Evolutionary conservation across 2,113 vertebrate species (phyloP).

Genomic region (Bettongia penicillata): DNA sequence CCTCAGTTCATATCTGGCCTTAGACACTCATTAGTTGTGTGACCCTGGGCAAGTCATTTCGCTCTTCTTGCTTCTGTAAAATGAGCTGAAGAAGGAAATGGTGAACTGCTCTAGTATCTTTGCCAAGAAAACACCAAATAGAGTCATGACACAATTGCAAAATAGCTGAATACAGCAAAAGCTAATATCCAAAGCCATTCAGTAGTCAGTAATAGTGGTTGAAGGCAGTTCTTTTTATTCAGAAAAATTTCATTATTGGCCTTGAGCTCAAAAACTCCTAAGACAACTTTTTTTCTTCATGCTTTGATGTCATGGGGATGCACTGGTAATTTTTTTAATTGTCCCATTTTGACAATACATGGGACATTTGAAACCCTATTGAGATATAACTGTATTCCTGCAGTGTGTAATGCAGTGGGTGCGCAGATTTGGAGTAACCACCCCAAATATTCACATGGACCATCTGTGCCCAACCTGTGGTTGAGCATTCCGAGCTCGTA

Average conservation of each 20-base stretch:
- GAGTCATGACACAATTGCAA: not conserved
- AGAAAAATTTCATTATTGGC: not conserved
- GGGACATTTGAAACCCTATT: not conserved
- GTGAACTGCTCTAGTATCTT: not conserved
- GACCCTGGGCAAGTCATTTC: not conserved
- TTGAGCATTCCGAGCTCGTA: too few species aligned
- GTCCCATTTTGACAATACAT: not conserved
- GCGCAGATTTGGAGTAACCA: too few species aligned
- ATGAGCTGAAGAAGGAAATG: not conserved
- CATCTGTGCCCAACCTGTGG: too few species aligned
- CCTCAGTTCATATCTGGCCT: not conserved
- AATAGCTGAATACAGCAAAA: not conserved
- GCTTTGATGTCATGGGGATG: not conserved
- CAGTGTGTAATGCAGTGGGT: not conserved
- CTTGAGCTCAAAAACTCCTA: not conserved
- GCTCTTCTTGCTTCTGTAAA: not conserved
- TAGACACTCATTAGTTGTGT: not conserved
- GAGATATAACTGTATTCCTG: not conserved
- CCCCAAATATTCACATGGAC: too few species aligned
- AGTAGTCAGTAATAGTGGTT: not conserved
- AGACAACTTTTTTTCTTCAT: not conserved
- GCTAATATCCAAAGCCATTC: not conserved
- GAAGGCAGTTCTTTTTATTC: not conserved
- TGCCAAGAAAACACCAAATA: not conserved
- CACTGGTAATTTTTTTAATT: not conserved